Evolutionary conservation across 2,797 vertebrate species (phyloP).

Genomic region (Peromyscus melanophrys): DNA sequence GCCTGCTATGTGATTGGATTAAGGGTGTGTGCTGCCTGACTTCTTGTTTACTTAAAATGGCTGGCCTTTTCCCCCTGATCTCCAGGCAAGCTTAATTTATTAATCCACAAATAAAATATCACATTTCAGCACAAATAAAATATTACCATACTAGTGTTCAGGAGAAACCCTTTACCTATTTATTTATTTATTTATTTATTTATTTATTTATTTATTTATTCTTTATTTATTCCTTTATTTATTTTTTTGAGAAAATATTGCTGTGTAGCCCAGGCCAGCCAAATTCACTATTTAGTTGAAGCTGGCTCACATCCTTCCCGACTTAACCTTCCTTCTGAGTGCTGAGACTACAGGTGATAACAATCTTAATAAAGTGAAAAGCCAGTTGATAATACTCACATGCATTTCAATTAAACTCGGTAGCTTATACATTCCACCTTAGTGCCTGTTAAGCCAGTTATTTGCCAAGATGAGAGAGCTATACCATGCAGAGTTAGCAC

Average conservation of each 20-base stretch:
- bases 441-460: not conserved
- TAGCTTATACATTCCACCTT: not conserved
- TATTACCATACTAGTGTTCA: not conserved
- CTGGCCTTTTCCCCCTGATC: too few relatives aligned
- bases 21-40: too few relatives aligned
- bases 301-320: not conserved
- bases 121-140: too few relatives aligned
- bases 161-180: not conserved
- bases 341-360: not conserved
- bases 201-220: too few relatives aligned
- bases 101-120: too few relatives aligned
- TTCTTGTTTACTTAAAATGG: too few relatives aligned
- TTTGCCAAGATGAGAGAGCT: not conserved
- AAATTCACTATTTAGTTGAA: not conserved
- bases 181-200: not conserved
- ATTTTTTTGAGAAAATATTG: not conserved
- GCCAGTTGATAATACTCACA: not conserved
- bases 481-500: not conserved
- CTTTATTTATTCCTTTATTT: not conserved
- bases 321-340: not conserved
- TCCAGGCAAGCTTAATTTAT: too few relatives aligned
- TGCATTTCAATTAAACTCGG: constrained; percentile 27
- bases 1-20: too few relatives aligned
- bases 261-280: not conserved
- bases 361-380: not conserved